Conservation (phyloP, 1,140 invertebrate species). For the Macrostomum lignano region DNA sequence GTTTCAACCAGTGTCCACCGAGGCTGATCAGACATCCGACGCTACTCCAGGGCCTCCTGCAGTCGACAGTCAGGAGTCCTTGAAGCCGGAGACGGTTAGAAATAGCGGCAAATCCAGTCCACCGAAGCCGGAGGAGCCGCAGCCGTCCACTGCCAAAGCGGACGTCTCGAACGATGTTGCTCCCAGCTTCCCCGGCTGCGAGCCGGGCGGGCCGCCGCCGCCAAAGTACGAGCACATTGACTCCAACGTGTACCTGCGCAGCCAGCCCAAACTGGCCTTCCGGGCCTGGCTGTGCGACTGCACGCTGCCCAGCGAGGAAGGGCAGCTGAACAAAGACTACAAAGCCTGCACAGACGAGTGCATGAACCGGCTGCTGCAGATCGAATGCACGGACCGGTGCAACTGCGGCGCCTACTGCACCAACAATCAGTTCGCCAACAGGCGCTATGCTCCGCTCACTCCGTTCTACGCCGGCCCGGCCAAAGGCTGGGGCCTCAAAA, state of each 20-base stretch:
- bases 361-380: slow-evolving; percentile 76
- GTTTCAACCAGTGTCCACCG: too few species aligned
- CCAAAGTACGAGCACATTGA: slow-evolving; percentile 3
- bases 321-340: slow-evolving; percentile 44
- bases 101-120: too few species aligned
- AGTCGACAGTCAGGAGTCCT: too few species aligned
- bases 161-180: too few species aligned
- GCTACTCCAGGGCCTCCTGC: too few species aligned
- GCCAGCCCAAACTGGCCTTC: neutral
- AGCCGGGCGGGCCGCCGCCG: too few species aligned
- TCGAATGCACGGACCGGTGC: slow-evolving; percentile 77
- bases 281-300: slow-evolving; percentile 51
- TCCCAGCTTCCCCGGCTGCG: too few species aligned
- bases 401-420: slow-evolving; percentile 55
- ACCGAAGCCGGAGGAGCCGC: neutral
- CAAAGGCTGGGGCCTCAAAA: slow-evolving; percentile 71
- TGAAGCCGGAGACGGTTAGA: too few species aligned
- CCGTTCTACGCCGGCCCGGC: slow-evolving; percentile 56
- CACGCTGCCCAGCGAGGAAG: slow-evolving; percentile 50
- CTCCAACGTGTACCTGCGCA: neutral
- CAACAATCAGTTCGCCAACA: slow-evolving; percentile 68
- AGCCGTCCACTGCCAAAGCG: neutral
- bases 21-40: too few species aligned
- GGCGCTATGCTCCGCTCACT: slow-evolving; percentile 48
- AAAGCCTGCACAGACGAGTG: slow-evolving; percentile 74